These are phyloP conservation scores for Chrysemys picta DNA, from an alignment of 2,113 vertebrate genomes.

Conservation along the genomic window DNA sequence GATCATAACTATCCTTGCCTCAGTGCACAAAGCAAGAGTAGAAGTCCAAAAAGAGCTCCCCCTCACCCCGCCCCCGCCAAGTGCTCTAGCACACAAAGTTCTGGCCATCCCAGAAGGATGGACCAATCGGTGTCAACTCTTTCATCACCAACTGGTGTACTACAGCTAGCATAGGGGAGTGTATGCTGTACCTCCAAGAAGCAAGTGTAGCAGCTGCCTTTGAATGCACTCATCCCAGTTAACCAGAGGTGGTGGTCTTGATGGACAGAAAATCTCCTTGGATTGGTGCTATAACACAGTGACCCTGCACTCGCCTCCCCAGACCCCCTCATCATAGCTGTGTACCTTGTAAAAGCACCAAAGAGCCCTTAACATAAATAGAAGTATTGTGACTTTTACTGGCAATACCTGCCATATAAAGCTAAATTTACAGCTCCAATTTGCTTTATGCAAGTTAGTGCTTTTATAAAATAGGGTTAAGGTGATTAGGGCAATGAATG, in stretches of 20 bases:
- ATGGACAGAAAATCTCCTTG: accelerated
- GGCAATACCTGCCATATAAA: neutral
- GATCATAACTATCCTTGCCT: neutral
- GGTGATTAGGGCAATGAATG: neutral
- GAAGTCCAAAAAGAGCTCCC: neutral
- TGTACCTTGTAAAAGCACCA: accelerated
- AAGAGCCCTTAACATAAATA: neutral
- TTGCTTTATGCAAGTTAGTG: neutral
- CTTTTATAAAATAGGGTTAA: conserved; percentile 20
- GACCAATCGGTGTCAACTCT: neutral
- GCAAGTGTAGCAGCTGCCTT: accelerated
- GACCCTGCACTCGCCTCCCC: accelerated
- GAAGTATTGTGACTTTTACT: accelerated
- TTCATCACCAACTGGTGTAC: neutral
- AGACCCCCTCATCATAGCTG: accelerated
- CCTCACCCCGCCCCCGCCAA: no score
- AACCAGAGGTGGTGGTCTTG: neutral
- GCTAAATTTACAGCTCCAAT: neutral
- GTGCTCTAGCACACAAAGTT: neutral
- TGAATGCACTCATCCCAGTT: neutral
- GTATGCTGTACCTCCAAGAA: neutral
- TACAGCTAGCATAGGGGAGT: neutral
- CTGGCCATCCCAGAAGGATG: neutral
- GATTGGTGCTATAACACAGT: neutral
- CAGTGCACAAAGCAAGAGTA: neutral